Conservation (phyloP, 2,113 vertebrate genomes). For the Corythoichthys haematopterus region DNA sequence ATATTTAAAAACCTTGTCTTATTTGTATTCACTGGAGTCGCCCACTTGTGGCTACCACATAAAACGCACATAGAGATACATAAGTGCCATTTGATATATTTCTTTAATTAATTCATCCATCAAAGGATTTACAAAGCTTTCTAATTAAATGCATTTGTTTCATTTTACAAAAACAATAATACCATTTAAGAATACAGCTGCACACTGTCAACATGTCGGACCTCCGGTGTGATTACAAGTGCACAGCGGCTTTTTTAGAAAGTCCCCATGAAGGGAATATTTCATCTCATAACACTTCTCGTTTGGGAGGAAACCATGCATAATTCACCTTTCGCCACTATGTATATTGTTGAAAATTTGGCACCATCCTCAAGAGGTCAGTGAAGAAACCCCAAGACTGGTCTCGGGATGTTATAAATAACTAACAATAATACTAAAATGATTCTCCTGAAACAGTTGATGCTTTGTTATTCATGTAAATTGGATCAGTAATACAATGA, state of each 20-base stretch:
- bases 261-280: constrained; percentile 59
- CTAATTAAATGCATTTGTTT: constrained; percentile 55
- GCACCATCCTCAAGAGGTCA: constrained; percentile 56
- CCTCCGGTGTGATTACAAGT: constrained; percentile 52
- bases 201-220: constrained; percentile 53
- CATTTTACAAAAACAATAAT: constrained; percentile 38
- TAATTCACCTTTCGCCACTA: constrained; percentile 54
- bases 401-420: constrained; percentile 41
- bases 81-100: constrained; percentile 41
- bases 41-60: neutral
- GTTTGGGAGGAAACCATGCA: constrained; percentile 68
- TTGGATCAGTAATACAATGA: constrained; percentile 36
- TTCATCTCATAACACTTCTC: constrained; percentile 58
- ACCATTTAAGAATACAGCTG: constrained; percentile 67
- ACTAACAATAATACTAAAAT: constrained; percentile 21
- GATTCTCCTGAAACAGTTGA: constrained; percentile 30
- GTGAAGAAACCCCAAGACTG: constrained; percentile 38
- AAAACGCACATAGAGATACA: constrained; percentile 13
- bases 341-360: constrained; percentile 56
- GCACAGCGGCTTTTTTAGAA: constrained; percentile 63
- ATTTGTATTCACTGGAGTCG: neutral
- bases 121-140: constrained; percentile 66
- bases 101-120: constrained; percentile 65
- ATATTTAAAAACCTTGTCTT: too few relatives aligned
- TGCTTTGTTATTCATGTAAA: neutral